These are phyloP conservation scores for Subacronicta megacephala DNA, from an alignment of 2,888 invertebrate species.

Conservation along the genomic window DNA sequence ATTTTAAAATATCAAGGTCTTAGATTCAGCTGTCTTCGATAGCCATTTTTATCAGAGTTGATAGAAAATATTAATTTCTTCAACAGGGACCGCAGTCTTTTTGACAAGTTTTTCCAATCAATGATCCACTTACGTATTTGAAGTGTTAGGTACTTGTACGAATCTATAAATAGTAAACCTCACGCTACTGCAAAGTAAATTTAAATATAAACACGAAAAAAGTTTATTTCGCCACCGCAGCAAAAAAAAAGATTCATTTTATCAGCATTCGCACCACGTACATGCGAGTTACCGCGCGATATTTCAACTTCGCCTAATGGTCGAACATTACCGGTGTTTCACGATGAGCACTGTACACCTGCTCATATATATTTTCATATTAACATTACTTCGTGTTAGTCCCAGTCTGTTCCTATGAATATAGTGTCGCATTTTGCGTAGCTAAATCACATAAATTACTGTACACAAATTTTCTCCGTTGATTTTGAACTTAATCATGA, in stretches of 20 bases:
- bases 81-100: too few relatives aligned
- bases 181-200: background rate
- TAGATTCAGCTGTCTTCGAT: too few relatives aligned
- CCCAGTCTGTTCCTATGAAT: background rate
- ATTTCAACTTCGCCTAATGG: slow-evolving; percentile 47
- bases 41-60: too few relatives aligned
- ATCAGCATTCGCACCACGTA: slow-evolving; percentile 27
- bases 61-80: too few relatives aligned
- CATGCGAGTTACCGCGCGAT: slow-evolving; percentile 17
- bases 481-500: too few relatives aligned
- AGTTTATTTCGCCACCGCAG: slow-evolving; percentile 2
- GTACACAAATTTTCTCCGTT: too few relatives aligned
- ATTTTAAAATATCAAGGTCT: too few relatives aligned
- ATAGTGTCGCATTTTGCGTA: background rate
- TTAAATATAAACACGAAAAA: slow-evolving; percentile 10
- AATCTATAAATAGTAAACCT: too few relatives aligned
- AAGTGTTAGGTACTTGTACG: too few relatives aligned
- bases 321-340: slow-evolving; percentile 41
- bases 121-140: too few relatives aligned
- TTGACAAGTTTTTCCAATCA: too few relatives aligned
- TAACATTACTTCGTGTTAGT: background rate
- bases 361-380: slow-evolving; percentile 6
- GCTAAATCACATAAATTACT: background rate
- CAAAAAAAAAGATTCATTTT: slow-evolving; percentile 42
- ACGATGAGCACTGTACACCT: slow-evolving; percentile 15